phyloP scores from a whole-genome alignment of 2,113 vertebrate species.

The Circaetus gallicus region DNA sequence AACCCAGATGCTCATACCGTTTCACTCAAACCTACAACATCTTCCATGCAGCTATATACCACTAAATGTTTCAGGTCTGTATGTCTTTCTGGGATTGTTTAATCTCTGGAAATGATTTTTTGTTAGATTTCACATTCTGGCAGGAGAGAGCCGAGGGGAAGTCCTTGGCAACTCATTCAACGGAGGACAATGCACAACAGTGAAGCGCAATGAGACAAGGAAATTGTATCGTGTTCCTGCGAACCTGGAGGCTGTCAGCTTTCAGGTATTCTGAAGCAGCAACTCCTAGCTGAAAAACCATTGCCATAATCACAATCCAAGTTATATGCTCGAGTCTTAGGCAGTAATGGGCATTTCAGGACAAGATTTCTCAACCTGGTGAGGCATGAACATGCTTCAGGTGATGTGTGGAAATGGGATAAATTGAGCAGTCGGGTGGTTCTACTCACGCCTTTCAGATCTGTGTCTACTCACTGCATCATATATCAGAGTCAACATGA shows the following conservation, averaged over 20 bases:
- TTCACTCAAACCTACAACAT: neutral
- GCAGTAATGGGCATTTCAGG: neutral
- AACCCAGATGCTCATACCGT: neutral
- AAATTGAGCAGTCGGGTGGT: neutral
- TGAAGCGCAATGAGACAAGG: constrained; percentile 65
- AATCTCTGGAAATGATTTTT: constrained; percentile 28
- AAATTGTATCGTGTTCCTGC: constrained; percentile 79
- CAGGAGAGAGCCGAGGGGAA: constrained; percentile 78
- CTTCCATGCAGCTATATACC: neutral
- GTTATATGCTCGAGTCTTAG: neutral
- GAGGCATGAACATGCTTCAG: neutral
- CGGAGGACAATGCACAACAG: constrained; percentile 78
- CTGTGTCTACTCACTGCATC: neutral
- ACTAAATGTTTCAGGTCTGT: neutral
- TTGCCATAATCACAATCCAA: neutral
- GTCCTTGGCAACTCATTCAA: constrained; percentile 86
- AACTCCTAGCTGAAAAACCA: neutral
- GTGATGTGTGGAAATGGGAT: neutral
- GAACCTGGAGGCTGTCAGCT: constrained; percentile 82
- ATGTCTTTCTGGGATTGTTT: neutral
- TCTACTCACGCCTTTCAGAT: neutral
- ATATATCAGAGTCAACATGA: neutral
- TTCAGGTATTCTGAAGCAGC: constrained; percentile 74
- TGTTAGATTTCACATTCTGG: constrained; percentile 82
- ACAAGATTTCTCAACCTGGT: neutral